Evolutionary conservation across 2,113 vertebrate genomes (phyloP), one percentile per base, ranked within the genome.

Genomic region (Serinus canaria): DNA sequence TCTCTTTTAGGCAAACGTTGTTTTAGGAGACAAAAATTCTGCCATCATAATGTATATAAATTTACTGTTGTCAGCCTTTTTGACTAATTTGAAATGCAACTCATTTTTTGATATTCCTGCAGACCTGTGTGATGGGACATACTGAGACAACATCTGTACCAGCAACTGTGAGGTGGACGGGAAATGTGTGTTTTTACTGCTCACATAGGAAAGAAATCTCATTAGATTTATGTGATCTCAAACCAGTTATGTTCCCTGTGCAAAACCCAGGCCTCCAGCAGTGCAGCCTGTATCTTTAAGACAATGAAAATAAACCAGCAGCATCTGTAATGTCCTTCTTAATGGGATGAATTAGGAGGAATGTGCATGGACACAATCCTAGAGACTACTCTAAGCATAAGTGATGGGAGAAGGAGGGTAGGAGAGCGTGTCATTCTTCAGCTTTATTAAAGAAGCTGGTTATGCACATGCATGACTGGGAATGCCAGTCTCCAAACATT

Each of bases 181-280:
- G 92, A 96, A 95, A 93, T 43, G 44, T 53, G 37, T 47, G 4
- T 81, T 92, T 97, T 95, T 90, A 66, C 83, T 83, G 92, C 30
- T 20, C 20, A 5, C 33, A 64, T 46, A 55, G 77, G 80, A 59
- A 50, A 46, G 44, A 80, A 92, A 89, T 74, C 90, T 89, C 88
- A 79, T 95, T 88, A 95, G 44, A 68, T 96, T 72, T 83, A 33
- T 33, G 44, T 73, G 59, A 80, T 86, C 72, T 76, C 75, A 55
- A 67, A 80, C 35, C 64, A 82, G 8, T 95, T 73, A 19, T 22
- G 19, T 60, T 78, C 73, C 64, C 44, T 24, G 52, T n/a, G 49
- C 77, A 89, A 63, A 89, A 75, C 6, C 2, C 87, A 63, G 60
- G 35, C 73, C 47, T 81, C 41, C 15, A 59, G 60, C 58, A 56